phyloP scores from a whole-genome alignment of 2,113 vertebrate genomes.

The Oostethus manadensis region DNA sequence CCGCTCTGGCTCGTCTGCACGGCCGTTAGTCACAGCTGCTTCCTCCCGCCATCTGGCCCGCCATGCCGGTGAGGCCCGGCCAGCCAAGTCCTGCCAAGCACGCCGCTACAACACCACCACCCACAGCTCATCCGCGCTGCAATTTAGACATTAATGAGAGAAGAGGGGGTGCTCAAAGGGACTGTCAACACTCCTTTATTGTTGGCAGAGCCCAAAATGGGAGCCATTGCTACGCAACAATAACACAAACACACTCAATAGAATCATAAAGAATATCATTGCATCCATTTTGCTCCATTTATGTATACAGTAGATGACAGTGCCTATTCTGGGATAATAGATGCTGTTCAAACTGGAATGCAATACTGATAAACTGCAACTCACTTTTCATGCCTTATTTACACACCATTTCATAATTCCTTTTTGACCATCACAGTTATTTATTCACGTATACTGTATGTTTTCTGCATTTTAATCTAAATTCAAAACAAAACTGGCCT shows the following conservation, averaged over 20 bases:
- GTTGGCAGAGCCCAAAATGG: neutral
- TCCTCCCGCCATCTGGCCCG: conserved; percentile 10
- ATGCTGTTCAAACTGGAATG: too few relatives aligned
- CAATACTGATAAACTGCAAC: too few relatives aligned
- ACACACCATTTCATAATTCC: too few relatives aligned
- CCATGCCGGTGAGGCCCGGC: neutral
- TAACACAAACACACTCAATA: neutral
- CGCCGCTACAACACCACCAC: neutral
- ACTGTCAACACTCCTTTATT: conserved; percentile 1
- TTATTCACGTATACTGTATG: too few relatives aligned
- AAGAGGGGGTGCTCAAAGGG: neutral
- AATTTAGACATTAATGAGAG: conserved; percentile 9
- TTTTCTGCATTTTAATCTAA: too few relatives aligned
- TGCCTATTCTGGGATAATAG: too few relatives aligned
- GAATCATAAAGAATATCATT: neutral
- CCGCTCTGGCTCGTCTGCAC: neutral
- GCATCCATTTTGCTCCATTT: neutral
- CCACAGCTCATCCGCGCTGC: neutral
- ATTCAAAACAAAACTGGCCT: too few relatives aligned
- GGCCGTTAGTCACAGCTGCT: conserved; percentile 11
- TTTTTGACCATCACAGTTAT: too few relatives aligned
- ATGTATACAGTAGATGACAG: too few relatives aligned
- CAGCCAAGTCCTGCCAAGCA: too few relatives aligned
- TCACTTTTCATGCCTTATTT: too few relatives aligned
- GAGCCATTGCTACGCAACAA: neutral